Percentiles rank a stretch among this genome's conserved stretches.
phyloP scores from a whole-genome alignment of 2,797 vertebrate species.

The Pangasius krempfi region DNA sequence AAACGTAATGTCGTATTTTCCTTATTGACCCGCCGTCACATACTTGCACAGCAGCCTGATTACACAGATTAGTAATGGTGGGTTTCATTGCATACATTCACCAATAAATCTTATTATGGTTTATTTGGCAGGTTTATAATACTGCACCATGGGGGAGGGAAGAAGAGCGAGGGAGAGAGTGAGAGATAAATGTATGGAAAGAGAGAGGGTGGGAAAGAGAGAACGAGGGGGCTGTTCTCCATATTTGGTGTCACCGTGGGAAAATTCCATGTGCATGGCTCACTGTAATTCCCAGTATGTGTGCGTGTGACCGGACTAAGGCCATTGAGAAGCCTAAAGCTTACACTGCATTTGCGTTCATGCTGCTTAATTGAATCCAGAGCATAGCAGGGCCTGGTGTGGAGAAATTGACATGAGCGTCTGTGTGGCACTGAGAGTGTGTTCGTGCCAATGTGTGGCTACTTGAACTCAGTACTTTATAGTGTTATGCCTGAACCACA shows the following conservation, averaged over 20 bases:
- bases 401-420: neutral
- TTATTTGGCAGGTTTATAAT: constrained; percentile 38
- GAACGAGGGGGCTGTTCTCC: constrained; percentile 3
- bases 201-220: neutral
- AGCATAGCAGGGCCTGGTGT: neutral
- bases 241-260: constrained; percentile 72
- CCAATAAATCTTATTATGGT: constrained; percentile 4
- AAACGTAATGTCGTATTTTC: neutral
- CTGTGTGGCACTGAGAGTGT: neutral
- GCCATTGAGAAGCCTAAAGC: constrained; percentile 10
- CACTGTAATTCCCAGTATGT: constrained; percentile 77
- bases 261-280: constrained; percentile 76
- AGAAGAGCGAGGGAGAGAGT: neutral
- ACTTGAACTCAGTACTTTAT: neutral
- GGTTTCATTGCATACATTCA: neutral
- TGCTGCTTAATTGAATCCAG: constrained; percentile 34
- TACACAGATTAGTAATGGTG: neutral
- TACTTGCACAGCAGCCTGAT: neutral
- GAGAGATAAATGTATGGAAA: constrained; percentile 6
- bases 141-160: constrained; percentile 4
- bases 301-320: constrained; percentile 59
- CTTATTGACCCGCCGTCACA: no score
- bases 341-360: constrained; percentile 10
- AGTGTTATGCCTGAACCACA: neutral
- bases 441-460: neutral